Base-by-base conservation (phyloP, 2,797 vertebrate genomes). In the Coregonus sp. region DNA sequence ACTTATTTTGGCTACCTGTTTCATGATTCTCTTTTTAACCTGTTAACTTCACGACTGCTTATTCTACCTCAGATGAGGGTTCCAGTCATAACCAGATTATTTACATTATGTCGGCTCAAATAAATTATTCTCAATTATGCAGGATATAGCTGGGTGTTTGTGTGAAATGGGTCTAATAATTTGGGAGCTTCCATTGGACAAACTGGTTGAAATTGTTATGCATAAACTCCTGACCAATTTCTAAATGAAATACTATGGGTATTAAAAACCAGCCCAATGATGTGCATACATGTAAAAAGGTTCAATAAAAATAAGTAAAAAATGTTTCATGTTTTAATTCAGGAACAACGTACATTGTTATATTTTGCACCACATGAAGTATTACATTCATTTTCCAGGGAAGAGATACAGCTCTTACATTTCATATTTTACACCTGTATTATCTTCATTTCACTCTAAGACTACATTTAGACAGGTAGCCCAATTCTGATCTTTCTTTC, bases 231-330 rank as follows among this genome's bases (percentile, higher is more conserved):
- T 66, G 47, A 68, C 40, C 25, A 4, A 33, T 67, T 78, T 40
- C 61, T 63, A 65, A 31, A 65, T 83, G 33, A 52, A 73, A 33
- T 54, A 50, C 18, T 70, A 16, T 33, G 31, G 25, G 33, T 20
- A 47, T n/a, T 61, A 31, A 25, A 25, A 25, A 25, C 15, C 2
- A 54, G 16, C 40, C 73, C 20, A 2, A 65, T 52, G 12, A 75
- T 85, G 80, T 79, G 52, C 56, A 78, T 65, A 81, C 15, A 7
- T 86, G 70, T 79, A 79, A 81, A 86, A 84, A 82, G 2, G n/a
- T 65, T 0, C 25, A 25, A 25, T 25, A 25, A 78, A n/a, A 73
- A 85, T 71, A 77, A 4, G 0, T 1, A 81, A 78, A 81, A 3
- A 0, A 63, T 15, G 72, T 33, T 20, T 35, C 5, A n/a, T 2